phyloP scores from a whole-genome alignment of 2,797 vertebrate genomes.

The Pristis pectinata region DNA sequence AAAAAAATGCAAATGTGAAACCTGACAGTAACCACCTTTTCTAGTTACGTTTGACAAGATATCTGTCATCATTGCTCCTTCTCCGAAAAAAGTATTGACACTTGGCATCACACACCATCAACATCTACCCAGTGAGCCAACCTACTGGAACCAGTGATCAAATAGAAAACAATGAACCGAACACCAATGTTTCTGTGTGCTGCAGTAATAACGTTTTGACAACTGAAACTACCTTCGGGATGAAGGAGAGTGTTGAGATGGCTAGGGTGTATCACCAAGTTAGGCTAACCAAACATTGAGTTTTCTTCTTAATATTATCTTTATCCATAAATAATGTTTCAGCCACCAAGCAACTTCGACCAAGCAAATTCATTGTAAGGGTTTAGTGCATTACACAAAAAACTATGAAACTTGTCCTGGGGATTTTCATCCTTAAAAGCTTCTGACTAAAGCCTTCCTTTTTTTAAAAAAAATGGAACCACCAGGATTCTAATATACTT shows the following conservation, averaged over 20 bases:
- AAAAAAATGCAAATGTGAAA: background rate
- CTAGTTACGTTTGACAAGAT: background rate
- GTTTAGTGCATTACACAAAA: background rate
- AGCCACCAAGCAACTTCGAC: background rate
- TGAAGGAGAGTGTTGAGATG: background rate
- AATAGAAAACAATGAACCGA: background rate
- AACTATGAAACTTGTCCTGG: background rate
- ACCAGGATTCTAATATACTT: background rate
- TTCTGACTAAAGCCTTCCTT: background rate
- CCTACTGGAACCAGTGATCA: background rate
- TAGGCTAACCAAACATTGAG: background rate
- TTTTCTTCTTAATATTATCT: background rate
- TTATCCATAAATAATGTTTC: slow-evolving; percentile 2
- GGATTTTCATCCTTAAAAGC: background rate
- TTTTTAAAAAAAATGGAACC: background rate
- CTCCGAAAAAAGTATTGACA: background rate
- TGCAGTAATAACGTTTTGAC: background rate
- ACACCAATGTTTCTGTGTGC: background rate
- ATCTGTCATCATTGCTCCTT: background rate
- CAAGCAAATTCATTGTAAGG: background rate
- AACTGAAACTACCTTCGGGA: background rate
- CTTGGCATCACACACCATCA: background rate
- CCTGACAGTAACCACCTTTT: background rate
- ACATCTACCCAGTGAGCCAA: background rate
- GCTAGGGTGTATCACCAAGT: background rate